These are phyloP conservation scores for Cyclopterus lumpus DNA, from an alignment of 2,797 vertebrate genomes.

Conservation along the genomic window DNA sequence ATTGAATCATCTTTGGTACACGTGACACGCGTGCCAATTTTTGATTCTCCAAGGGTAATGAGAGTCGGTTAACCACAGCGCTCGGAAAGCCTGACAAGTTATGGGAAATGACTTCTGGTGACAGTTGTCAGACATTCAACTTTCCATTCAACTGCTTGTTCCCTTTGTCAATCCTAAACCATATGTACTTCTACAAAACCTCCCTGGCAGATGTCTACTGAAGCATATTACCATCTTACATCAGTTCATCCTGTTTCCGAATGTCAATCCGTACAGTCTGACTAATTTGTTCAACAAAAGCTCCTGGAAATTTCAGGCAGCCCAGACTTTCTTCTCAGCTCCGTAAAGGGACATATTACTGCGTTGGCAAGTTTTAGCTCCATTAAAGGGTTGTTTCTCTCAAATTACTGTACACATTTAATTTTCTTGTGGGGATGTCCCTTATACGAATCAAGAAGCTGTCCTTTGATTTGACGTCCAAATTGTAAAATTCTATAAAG, in stretches of 20 bases:
- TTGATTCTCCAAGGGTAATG: constrained; percentile 58
- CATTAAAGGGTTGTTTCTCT: not conserved
- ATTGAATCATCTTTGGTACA: constrained; percentile 63
- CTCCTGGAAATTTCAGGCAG: constrained; percentile 20
- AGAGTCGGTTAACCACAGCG: constrained; percentile 45
- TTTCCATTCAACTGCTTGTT: constrained; percentile 56
- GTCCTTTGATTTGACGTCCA: not conserved
- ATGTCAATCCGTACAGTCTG: constrained; percentile 24
- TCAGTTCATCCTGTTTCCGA: constrained; percentile 34
- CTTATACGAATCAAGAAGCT: not conserved
- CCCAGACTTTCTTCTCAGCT: not conserved
- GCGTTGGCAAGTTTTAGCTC: not conserved
- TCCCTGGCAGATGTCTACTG: constrained; percentile 39
- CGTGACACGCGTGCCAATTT: constrained; percentile 55
- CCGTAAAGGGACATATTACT: not conserved
- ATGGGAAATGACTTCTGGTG: constrained; percentile 62
- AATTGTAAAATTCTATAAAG: not conserved
- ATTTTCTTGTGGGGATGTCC: not conserved
- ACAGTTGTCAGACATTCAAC: constrained; percentile 61
- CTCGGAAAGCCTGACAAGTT: constrained; percentile 55
- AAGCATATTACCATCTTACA: constrained; percentile 28
- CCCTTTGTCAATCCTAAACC: constrained; percentile 31
- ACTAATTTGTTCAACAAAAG: constrained; percentile 25
- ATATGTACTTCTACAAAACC: constrained; percentile 51
- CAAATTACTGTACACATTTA: not conserved